Base-by-base conservation (phyloP, 2,113 vertebrate species). In the Geothlypis trichas region DNA sequence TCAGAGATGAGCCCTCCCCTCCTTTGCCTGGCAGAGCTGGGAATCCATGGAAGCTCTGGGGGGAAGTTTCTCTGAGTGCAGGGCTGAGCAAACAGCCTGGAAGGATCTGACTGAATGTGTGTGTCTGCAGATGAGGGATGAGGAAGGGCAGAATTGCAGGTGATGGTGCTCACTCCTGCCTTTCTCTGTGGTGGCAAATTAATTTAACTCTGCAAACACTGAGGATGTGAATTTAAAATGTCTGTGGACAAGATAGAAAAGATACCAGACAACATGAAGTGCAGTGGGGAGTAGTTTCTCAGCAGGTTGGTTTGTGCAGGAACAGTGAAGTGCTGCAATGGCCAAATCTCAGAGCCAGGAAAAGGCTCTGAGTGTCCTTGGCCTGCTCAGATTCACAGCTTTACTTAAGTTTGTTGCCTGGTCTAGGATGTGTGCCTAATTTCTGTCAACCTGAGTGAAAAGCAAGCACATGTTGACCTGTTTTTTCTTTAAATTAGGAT, bases 401-500 rank as follows among this genome's bases (percentile, higher is more conserved):
- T 12, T 18, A 10, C 39, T 55, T 19, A 19, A 41, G n/a, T 26
- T 8, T 0, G 0, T 58, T 69, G 79, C 55, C 47, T 81, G 46
- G 15, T 55, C 75, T 81, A 85, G 63, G 63, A 84, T 0, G 1
- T 14, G 9, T 80, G 75, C 68, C 88, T 85, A 5, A 55, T 88
- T 92, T 80, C 83, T 86, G 76, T 81, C 88, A 93, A 1, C 51
- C 46, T 39, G 55, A 88, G 46, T 74, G 85, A 88, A 82, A 76
- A 73, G 39, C 39, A 24, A 83, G 65, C 46, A 55, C 71, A 62
- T 55, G 39, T 72, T 86, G 75, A 55, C 49, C 47, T 84, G 55
- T 22, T 42, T 54, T 59, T 18, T 47, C 76, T 68, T 14, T 33
- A 27, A 77, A 44, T 76, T 39, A 57, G 54, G n/a, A 5, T 49